These are phyloP conservation scores for Eubucco bourcierii DNA, from an alignment of 2,113 vertebrate genomes.

Conservation along the genomic window DNA sequence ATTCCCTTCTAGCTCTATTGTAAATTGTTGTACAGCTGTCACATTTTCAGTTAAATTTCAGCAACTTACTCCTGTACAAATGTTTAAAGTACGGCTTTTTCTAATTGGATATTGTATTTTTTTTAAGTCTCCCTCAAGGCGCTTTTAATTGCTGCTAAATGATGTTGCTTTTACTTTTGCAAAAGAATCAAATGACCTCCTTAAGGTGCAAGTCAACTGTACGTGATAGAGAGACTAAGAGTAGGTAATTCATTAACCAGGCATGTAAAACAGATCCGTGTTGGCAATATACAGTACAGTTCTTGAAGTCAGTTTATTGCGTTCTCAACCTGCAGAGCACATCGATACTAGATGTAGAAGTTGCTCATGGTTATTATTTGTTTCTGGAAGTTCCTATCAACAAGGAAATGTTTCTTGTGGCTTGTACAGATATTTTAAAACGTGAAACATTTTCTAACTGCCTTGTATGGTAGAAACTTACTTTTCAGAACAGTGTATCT, in stretches of 20 bases:
- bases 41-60: slow-evolving; percentile 90
- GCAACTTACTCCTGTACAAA: slow-evolving; percentile 90
- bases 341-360: slow-evolving; percentile 71
- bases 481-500: slow-evolving; percentile 76
- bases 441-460: slow-evolving; percentile 82
- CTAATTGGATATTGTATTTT: slow-evolving; percentile 88
- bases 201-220: slow-evolving; percentile 90
- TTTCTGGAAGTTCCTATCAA: slow-evolving; percentile 76
- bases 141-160: slow-evolving; percentile 92
- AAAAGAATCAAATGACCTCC: slow-evolving; percentile 87
- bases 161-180: slow-evolving; percentile 88
- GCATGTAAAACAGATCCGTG: slow-evolving; percentile 71
- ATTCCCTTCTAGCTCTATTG: slow-evolving; percentile 90
- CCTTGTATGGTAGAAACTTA: slow-evolving; percentile 78
- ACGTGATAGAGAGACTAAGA: slow-evolving; percentile 71
- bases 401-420: slow-evolving; percentile 78
- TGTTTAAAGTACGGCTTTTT: slow-evolving; percentile 87
- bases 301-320: slow-evolving; percentile 69
- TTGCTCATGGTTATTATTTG: slow-evolving; percentile 73
- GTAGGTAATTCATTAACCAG: slow-evolving; percentile 73
- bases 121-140: slow-evolving; percentile 87
- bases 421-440: slow-evolving; percentile 83
- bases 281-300: slow-evolving; percentile 69
- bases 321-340: slow-evolving; percentile 66
- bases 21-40: slow-evolving; percentile 97